These are phyloP conservation scores for Hyles euphorbiae DNA, from an alignment of 1,140 invertebrate species.

Conservation along the genomic window DNA sequence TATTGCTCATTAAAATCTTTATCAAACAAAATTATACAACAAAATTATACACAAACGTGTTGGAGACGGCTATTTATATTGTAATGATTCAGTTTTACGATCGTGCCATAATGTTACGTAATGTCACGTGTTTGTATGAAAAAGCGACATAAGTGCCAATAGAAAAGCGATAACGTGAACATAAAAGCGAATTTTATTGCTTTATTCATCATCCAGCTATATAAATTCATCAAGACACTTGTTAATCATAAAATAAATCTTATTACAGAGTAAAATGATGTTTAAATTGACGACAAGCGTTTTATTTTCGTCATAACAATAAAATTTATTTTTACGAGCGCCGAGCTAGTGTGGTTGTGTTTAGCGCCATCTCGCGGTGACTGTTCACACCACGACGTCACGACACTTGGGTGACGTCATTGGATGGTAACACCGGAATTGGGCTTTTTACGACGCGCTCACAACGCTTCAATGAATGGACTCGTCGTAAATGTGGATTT, in stretches of 20 bases:
- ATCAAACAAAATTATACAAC: conserved; percentile 13
- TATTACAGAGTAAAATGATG: conserved; percentile 72
- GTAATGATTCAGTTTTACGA: conserved; percentile 47
- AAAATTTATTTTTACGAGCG: conserved; percentile 74
- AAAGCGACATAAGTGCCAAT: conserved; percentile 58
- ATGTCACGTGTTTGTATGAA: conserved; percentile 36
- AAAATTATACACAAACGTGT: conserved; percentile 10
- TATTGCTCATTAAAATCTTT: conserved; percentile 19
- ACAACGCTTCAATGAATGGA: conserved; percentile 49
- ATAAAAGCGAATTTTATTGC: conserved; percentile 67
- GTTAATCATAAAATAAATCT: conserved; percentile 75
- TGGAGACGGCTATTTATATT: conserved; percentile 15
- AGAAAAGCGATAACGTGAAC: conserved; percentile 58
- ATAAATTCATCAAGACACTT: conserved; percentile 74
- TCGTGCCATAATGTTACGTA: conserved; percentile 35
- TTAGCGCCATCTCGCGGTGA: conserved; percentile 53
- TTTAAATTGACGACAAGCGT: conserved; percentile 75
- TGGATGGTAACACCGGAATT: conserved; percentile 26
- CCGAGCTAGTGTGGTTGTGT: conserved; percentile 27
- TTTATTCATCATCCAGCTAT: conserved; percentile 69
- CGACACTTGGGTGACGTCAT: conserved; percentile 39
- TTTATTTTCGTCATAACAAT: conserved; percentile 76
- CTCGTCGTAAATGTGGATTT: conserved; percentile 38
- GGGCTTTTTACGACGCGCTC: conserved; percentile 44
- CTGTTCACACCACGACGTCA: conserved; percentile 31